phyloP scores from a whole-genome alignment of 2,113 vertebrate genomes.

The Sinocyclocheilus maitianheensis region DNA sequence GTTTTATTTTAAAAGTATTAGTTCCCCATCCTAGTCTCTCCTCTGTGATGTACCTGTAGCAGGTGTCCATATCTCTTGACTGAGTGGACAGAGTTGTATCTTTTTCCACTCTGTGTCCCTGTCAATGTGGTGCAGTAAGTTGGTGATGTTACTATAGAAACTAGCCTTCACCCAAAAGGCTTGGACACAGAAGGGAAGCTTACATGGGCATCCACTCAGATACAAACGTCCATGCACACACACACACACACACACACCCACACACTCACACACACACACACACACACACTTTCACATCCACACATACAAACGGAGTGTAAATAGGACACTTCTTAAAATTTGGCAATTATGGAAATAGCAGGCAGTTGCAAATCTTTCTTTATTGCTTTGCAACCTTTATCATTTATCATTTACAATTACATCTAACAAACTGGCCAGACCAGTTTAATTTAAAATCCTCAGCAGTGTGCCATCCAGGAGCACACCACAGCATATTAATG shows the following conservation, averaged over 20 bases:
- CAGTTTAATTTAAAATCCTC: slow-evolving; percentile 65
- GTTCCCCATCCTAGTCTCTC: neutral
- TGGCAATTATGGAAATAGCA: slow-evolving; percentile 62
- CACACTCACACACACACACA: slow-evolving; percentile 9
- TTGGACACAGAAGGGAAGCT: slow-evolving; percentile 39
- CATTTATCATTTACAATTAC: slow-evolving; percentile 65
- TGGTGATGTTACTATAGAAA: slow-evolving; percentile 77
- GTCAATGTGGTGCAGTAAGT: slow-evolving; percentile 68
- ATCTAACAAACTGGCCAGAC: slow-evolving; percentile 66
- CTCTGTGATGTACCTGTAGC: slow-evolving; percentile 54
- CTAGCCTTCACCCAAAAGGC: slow-evolving; percentile 58
- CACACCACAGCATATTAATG: slow-evolving; percentile 69
- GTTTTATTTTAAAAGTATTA: neutral
- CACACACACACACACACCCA: neutral
- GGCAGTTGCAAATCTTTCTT: slow-evolving; percentile 60
- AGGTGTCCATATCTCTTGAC: slow-evolving; percentile 63
- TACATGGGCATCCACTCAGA: slow-evolving; percentile 22
- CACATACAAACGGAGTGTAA: slow-evolving; percentile 1
- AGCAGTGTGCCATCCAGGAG: slow-evolving; percentile 61
- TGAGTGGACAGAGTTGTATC: slow-evolving; percentile 61
- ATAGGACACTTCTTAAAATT: slow-evolving; percentile 52
- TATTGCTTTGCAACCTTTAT: slow-evolving; percentile 64
- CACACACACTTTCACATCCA: neutral
- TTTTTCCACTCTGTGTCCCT: slow-evolving; percentile 65
- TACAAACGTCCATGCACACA: neutral